Conservation (phyloP, 2,888 invertebrate species). For the Agrochola lota region DNA sequence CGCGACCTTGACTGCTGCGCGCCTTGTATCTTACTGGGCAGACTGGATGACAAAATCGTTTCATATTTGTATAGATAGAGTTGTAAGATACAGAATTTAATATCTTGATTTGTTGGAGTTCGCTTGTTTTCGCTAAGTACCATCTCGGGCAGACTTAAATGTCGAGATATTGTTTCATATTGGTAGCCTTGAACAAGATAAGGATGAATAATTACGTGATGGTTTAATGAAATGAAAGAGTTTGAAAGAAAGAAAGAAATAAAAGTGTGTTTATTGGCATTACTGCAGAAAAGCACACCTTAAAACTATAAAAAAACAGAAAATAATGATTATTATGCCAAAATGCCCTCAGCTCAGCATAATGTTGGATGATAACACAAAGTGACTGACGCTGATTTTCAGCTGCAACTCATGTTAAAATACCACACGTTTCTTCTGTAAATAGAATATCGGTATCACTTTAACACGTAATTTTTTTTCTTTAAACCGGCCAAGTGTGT, state of each 20-base stretch:
- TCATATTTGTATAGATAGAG: background rate
- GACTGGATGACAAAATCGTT: constrained; percentile 1
- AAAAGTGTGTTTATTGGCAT: too few relatives aligned
- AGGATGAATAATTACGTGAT: too few relatives aligned
- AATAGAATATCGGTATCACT: background rate
- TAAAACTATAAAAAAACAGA: too few relatives aligned
- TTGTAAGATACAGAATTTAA: background rate
- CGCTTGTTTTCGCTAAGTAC: background rate
- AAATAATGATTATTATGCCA: too few relatives aligned
- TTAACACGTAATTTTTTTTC: background rate
- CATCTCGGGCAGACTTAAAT: background rate
- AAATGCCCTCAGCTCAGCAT: too few relatives aligned
- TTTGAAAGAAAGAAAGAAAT: too few relatives aligned
- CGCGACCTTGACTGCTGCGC: constrained; percentile 35
- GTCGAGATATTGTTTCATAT: background rate
- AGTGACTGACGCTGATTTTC: too few relatives aligned
- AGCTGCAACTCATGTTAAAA: too few relatives aligned
- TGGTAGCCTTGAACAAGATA: background rate
- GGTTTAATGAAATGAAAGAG: background rate
- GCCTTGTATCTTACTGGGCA: background rate
- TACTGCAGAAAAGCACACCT: too few relatives aligned
- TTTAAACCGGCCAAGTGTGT: too few relatives aligned
- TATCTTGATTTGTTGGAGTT: background rate
- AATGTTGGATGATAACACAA: too few relatives aligned
- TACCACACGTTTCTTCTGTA: background rate